Base-by-base conservation (phyloP, 2,113 vertebrate species). In the Empidonax traillii region DNA sequence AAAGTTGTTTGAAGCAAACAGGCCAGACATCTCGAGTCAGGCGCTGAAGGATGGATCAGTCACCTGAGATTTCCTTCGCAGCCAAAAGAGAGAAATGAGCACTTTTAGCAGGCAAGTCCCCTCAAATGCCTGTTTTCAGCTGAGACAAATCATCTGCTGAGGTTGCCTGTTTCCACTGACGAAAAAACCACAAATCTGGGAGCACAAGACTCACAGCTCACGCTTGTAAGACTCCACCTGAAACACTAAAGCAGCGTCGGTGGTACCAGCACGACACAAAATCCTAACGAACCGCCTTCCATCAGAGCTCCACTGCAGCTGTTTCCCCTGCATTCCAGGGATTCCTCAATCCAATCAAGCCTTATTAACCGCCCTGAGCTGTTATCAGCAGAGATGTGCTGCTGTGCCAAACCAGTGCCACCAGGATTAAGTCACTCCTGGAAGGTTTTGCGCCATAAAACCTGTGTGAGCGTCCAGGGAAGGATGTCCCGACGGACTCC, bases 51-150 rank as follows among this genome's bases (percentile, higher is more conserved):
- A 94, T 87, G 92, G 27, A 72, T 65, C 82, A 5, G 3, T 80
- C 95, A 91, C 87, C 82, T 44, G 85, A 94, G 82, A 83, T 91
- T 93, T 79, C 92, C 81, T 72, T 73, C 19, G 47, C 78, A 61
- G 71, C 56, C 94, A 79, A 37, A 79, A 49, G 41, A 79, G 53
- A 93, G 92, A 37, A 83, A 93, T 14, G 67, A 95, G 65, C 65
- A 21, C 35, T 71, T 84, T 74, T 22, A 92, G 77, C 68, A 94
- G 93, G 76, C 30, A 37, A 46, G 76, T 51, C 86, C 88, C 58
- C 79, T 92, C 75, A 51, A 61, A 92, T 13, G 68, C 61, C 72
- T 72, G 2, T 80, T 96, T 92, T 65, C 84, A 77, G 89, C 56
- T 4, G n/a, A 71, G 86, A 92, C 51, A 81, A 84, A 91, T 62